Conservation (phyloP, 1,140 invertebrate species). For the Ips nitidus region DNA sequence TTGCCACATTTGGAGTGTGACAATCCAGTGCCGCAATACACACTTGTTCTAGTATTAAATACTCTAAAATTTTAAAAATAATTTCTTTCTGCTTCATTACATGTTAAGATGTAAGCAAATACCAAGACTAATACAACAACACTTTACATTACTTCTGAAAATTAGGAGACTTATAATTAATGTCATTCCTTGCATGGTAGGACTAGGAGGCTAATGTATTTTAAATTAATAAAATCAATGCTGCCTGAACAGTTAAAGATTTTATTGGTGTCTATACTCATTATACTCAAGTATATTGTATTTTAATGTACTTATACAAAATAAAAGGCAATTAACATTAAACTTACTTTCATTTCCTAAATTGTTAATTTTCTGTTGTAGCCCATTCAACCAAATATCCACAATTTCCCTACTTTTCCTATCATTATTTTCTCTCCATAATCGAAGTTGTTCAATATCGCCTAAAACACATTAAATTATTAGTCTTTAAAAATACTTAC, state of each 20-base stretch:
- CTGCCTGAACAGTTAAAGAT: no score
- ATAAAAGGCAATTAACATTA: no score
- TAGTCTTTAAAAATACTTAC: no score
- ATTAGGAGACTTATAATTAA: no score
- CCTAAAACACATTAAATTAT: slow-evolving; percentile 59
- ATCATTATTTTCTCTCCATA: slow-evolving; percentile 91
- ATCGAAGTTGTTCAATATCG: slow-evolving; percentile 76
- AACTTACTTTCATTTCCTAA: slow-evolving; percentile 89
- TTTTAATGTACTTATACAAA: not conserved
- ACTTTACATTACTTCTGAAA: no score
- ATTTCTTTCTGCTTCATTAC: not conserved
- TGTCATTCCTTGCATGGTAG: no score
- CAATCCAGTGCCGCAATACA: slow-evolving; percentile 91
- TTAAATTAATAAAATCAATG: no score
- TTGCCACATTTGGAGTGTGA: slow-evolving; percentile 74
- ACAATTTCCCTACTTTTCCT: slow-evolving; percentile 86
- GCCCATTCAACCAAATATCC: slow-evolving; percentile 77
- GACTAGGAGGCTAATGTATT: no score
- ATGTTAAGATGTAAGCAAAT: no score
- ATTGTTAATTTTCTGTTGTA: slow-evolving; percentile 74
- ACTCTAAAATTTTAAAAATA: slow-evolving; percentile 63
- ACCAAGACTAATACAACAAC: no score
- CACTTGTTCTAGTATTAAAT: slow-evolving; percentile 89
- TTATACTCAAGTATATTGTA: not conserved
- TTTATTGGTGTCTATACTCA: no score